Evolutionary conservation across 2,888 invertebrate species (phyloP).

Genomic region (Conchocele bisecta): DNA sequence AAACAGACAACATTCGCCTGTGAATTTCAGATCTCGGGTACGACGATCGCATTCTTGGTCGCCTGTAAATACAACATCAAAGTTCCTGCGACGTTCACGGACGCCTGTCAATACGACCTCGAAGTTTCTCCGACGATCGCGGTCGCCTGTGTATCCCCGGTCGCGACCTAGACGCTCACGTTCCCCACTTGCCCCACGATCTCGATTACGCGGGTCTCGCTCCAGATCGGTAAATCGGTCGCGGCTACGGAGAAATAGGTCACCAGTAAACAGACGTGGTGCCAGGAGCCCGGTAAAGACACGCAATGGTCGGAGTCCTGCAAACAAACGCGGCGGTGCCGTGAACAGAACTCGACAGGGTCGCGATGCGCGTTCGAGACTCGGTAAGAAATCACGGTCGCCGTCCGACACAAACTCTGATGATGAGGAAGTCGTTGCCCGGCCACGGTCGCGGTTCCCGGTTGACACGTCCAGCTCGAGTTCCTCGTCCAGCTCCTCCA

Average conservation of each 20-base stretch:
- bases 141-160: neutral
- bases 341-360: slow-evolving; percentile 31
- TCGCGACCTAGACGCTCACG: neutral
- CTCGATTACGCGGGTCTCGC: slow-evolving; percentile 24
- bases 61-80: too few relatives aligned
- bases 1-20: too few relatives aligned
- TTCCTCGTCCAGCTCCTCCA: slow-evolving; percentile 23
- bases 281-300: slow-evolving; percentile 27
- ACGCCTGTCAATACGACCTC: too few relatives aligned
- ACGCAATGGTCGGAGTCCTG: neutral
- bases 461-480: neutral
- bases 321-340: neutral
- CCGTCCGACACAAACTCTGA: slow-evolving; percentile 42
- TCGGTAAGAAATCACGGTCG: slow-evolving; percentile 48
- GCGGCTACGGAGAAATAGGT: slow-evolving; percentile 23
- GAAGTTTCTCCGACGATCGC: too few relatives aligned
- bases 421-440: slow-evolving; percentile 12
- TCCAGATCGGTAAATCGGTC: slow-evolving; percentile 1
- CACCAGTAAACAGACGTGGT: slow-evolving; percentile 32
- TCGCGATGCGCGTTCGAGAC: slow-evolving; percentile 43
- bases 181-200: neutral
- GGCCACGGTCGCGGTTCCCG: slow-evolving; percentile 11
- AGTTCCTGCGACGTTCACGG: too few relatives aligned
- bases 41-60: too few relatives aligned
- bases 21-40: too few relatives aligned